phyloP scores from a whole-genome alignment of 92 coral and sea anemone genomes.

The Phenganax marumi region DNA sequence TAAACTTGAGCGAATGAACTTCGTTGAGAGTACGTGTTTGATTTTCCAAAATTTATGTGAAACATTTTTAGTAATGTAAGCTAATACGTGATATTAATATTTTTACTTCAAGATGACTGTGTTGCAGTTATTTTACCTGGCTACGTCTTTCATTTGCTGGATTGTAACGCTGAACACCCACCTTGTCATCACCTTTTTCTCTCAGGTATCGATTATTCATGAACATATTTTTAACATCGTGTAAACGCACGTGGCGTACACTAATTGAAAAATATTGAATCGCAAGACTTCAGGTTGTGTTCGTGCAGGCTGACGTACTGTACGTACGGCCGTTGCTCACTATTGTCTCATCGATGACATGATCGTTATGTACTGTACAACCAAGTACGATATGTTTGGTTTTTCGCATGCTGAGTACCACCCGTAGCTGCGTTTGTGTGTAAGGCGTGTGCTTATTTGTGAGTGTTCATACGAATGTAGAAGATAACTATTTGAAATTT shows the following conservation, averaged over 20 bases:
- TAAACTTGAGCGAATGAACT: too few relatives aligned
- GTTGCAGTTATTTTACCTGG: constrained; percentile 86
- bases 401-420: too few relatives aligned
- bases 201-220: constrained; percentile 57
- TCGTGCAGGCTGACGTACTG: not conserved
- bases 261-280: not conserved
- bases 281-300: too few relatives aligned
- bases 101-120: constrained; percentile 65
- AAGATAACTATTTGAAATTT: not conserved
- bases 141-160: constrained; percentile 73
- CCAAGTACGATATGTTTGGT: too few relatives aligned
- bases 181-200: constrained; percentile 93
- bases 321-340: not conserved
- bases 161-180: constrained; percentile 83
- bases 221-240: not conserved
- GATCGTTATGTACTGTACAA: too few relatives aligned
- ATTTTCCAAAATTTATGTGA: too few relatives aligned
- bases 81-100: not conserved
- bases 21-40: too few relatives aligned
- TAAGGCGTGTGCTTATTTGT: too few relatives aligned
- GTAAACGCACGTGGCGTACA: not conserved
- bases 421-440: too few relatives aligned
- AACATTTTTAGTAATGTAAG: not conserved
- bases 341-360: too few relatives aligned
- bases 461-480: too few relatives aligned